Conservation (phyloP, 2,113 vertebrate species). For the Silurus asotus region DNA sequence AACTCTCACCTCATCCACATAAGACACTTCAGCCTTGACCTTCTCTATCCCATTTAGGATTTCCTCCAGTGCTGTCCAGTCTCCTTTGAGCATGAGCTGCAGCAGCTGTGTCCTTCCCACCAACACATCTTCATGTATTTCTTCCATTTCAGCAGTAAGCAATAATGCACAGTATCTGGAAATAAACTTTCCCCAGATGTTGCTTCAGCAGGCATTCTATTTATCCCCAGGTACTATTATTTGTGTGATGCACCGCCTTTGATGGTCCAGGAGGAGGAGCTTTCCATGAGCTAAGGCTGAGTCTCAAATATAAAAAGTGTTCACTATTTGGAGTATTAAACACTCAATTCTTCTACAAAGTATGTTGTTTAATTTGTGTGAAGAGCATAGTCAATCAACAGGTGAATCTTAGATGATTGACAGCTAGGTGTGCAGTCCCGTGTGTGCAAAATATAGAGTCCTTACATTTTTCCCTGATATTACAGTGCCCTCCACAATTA, state of each 20-base stretch:
- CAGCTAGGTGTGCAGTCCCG: too few species aligned
- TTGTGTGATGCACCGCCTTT: not conserved
- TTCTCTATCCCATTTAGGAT: slow-evolving; percentile 56
- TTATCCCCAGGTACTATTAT: slow-evolving; percentile 8
- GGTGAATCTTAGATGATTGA: too few species aligned
- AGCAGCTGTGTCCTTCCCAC: slow-evolving; percentile 40
- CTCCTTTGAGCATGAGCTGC: slow-evolving; percentile 54
- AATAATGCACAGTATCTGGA: not conserved
- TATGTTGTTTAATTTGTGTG: too few species aligned
- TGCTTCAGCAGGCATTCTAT: not conserved
- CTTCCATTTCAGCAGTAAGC: slow-evolving; percentile 43
- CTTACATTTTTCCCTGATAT: too few species aligned
- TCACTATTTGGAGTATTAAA: too few species aligned
- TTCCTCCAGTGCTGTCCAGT: slow-evolving; percentile 55
- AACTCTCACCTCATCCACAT: slow-evolving; percentile 48
- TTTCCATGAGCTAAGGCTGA: not conserved
- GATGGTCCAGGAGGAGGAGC: slow-evolving; percentile 34
- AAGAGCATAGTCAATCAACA: too few species aligned
- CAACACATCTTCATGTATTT: slow-evolving; percentile 36
- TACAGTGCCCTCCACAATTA: too few species aligned
- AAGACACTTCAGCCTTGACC: slow-evolving; percentile 41
- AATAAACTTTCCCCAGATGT: not conserved
- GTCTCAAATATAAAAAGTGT: slow-evolving; percentile 18
- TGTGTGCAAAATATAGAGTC: too few species aligned
- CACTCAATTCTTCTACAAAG: too few species aligned